Evolutionary conservation across 2,113 vertebrate species (phyloP).

Genomic region (Cepphus grylle): DNA sequence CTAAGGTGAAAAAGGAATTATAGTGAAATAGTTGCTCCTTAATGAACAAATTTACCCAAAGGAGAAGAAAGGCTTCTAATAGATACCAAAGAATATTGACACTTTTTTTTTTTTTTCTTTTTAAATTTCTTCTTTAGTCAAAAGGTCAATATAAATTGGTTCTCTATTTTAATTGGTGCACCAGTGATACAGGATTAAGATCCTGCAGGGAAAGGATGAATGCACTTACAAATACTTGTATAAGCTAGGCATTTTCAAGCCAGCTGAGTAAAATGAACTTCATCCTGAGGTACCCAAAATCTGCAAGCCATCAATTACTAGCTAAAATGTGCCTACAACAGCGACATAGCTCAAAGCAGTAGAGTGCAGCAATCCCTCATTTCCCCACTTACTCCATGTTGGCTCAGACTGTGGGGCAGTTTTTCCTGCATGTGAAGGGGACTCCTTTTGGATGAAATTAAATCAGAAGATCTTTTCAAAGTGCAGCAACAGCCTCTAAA

Average conservation of each 20-base stretch:
- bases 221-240: neutral
- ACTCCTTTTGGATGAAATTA: slow-evolving; percentile 53
- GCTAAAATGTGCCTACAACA: neutral
- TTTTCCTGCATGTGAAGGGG: slow-evolving; percentile 51
- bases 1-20: neutral
- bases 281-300: neutral
- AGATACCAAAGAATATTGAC: neutral
- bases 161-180: neutral
- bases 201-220: neutral
- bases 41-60: neutral
- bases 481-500: slow-evolving; percentile 53
- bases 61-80: neutral
- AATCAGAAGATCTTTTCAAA: slow-evolving; percentile 57
- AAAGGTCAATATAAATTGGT: neutral
- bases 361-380: neutral
- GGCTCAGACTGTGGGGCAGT: slow-evolving; percentile 42
- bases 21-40: neutral
- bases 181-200: neutral
- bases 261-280: neutral
- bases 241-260: neutral
- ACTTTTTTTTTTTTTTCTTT: neutral
- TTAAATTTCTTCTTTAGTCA: neutral
- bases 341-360: neutral
- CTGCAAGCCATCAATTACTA: neutral
- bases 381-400: slow-evolving; percentile 51